A percentile compares a stretch with the other conserved stretches of the same genome.
phyloP scores from a whole-genome alignment of 2,113 vertebrate genomes.

The Pterophyllum scalare region DNA sequence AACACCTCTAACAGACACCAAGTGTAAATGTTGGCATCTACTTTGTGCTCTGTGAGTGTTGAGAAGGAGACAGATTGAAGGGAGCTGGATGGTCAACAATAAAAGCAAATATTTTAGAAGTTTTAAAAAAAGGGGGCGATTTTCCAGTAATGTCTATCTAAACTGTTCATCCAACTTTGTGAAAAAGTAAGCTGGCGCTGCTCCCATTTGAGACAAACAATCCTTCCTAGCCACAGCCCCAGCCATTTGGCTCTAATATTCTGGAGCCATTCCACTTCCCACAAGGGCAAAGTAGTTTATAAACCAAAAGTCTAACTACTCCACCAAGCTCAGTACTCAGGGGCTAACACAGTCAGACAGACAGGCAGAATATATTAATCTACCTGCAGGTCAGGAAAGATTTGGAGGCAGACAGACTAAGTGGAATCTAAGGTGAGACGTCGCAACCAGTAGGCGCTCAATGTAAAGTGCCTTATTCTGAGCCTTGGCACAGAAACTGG shows the following conservation, averaged over 20 bases:
- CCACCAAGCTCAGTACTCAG: slow-evolving; percentile 33
- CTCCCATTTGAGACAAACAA: slow-evolving; percentile 38
- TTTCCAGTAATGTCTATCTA: slow-evolving; percentile 8
- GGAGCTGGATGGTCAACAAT: neutral
- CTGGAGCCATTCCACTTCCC: slow-evolving; percentile 43
- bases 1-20: slow-evolving; percentile 13
- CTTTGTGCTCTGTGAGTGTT: slow-evolving; percentile 22
- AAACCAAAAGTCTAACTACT: slow-evolving; percentile 54
- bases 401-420: slow-evolving; percentile 40
- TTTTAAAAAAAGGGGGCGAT: neutral
- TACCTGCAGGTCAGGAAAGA: slow-evolving; percentile 43
- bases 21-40: neutral
- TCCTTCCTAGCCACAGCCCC: slow-evolving; percentile 14
- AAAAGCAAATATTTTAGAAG: slow-evolving; percentile 45
- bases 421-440: slow-evolving; percentile 36
- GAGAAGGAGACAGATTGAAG: slow-evolving; percentile 24
- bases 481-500: neutral
- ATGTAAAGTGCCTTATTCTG: slow-evolving; percentile 32
- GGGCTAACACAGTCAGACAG: slow-evolving; percentile 24
- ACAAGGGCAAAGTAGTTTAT: slow-evolving; percentile 51
- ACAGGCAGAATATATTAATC: slow-evolving; percentile 30
- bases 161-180: slow-evolving; percentile 36
- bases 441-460: slow-evolving; percentile 35
- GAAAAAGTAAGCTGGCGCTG: slow-evolving; percentile 26
- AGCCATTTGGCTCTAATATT: slow-evolving; percentile 47